Conservation (phyloP, 2,113 vertebrate species). For the Pogonocichla stellata region DNA sequence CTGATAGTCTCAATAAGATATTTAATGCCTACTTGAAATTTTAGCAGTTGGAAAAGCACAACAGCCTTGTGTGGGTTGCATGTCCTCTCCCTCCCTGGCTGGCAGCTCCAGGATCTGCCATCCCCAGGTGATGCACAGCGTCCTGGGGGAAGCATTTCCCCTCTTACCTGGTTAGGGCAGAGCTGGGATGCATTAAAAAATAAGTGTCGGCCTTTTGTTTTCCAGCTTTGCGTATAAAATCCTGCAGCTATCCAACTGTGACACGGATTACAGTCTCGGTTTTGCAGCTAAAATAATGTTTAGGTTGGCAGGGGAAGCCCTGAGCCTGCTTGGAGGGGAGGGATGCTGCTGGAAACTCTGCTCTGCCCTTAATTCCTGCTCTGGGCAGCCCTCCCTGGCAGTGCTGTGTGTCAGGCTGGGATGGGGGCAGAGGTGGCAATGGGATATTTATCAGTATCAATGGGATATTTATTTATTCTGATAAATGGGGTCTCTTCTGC, state of each 20-base stretch:
- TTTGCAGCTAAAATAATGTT: conserved; percentile 23
- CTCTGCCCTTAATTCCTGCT: neutral
- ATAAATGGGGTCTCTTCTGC: neutral
- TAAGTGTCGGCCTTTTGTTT: neutral
- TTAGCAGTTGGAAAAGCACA: neutral
- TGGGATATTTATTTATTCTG: rapidly evolving
- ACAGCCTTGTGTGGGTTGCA: neutral
- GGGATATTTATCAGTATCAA: rapidly evolving
- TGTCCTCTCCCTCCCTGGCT: neutral
- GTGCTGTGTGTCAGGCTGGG: neutral
- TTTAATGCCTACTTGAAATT: conserved; percentile 14
- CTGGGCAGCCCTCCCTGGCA: neutral
- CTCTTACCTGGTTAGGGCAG: neutral
- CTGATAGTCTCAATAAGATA: conserved; percentile 42
- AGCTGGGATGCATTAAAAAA: neutral
- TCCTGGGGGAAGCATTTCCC: neutral
- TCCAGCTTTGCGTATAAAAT: neutral
- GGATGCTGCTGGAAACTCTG: neutral
- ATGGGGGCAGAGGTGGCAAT: neutral
- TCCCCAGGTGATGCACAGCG: neutral
- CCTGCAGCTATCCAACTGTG: neutral
- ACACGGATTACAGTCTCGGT: neutral
- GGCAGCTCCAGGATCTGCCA: neutral
- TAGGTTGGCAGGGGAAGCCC: conserved; percentile 22
- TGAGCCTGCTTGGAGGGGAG: neutral